A percentile compares a stretch with the other conserved stretches of the same genome.
phyloP scores from a whole-genome alignment of 1,140 invertebrate genomes.

The Micrasema minimum region DNA sequence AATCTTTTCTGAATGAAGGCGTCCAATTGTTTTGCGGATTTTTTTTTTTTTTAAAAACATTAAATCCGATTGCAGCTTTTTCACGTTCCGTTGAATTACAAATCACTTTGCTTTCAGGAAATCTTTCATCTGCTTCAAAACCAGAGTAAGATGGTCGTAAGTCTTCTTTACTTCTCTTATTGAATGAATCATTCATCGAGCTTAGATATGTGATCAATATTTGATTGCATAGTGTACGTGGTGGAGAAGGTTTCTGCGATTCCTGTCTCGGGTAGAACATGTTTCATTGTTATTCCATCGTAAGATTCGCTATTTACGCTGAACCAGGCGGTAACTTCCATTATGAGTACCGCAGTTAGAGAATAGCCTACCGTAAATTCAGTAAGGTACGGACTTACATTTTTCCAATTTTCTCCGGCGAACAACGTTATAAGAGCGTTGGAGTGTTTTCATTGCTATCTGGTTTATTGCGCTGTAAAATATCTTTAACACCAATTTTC shows the following conservation, averaged over 20 bases:
- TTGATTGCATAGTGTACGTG: slow-evolving; percentile 38
- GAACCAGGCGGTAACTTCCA: too few relatives aligned
- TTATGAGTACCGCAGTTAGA: slow-evolving; percentile 23
- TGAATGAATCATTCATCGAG: slow-evolving; percentile 20
- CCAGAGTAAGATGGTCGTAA: slow-evolving; percentile 1
- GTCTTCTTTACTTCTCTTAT: slow-evolving; percentile 1
- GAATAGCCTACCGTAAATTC: slow-evolving; percentile 26
- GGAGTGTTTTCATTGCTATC: too few relatives aligned
- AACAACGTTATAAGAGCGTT: too few relatives aligned
- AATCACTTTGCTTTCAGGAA: too few relatives aligned
- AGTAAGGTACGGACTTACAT: neutral
- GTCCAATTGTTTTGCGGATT: too few relatives aligned
- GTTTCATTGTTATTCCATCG: slow-evolving; percentile 45
- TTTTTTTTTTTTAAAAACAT: too few relatives aligned
- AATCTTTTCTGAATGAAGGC: too few relatives aligned
- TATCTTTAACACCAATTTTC: too few relatives aligned
- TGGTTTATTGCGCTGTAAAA: too few relatives aligned
- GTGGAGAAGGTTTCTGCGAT: slow-evolving; percentile 7
- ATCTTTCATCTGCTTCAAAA: neutral
- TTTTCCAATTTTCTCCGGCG: slow-evolving; percentile 8
- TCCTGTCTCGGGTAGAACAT: slow-evolving; percentile 5
- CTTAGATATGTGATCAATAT: slow-evolving; percentile 39
- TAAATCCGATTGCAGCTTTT: too few relatives aligned
- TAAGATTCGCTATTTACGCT: slow-evolving; percentile 22
- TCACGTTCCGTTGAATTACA: too few relatives aligned